Evolutionary conservation across 2,113 vertebrate species (phyloP).

Genomic region (Albula glossodonta): DNA sequence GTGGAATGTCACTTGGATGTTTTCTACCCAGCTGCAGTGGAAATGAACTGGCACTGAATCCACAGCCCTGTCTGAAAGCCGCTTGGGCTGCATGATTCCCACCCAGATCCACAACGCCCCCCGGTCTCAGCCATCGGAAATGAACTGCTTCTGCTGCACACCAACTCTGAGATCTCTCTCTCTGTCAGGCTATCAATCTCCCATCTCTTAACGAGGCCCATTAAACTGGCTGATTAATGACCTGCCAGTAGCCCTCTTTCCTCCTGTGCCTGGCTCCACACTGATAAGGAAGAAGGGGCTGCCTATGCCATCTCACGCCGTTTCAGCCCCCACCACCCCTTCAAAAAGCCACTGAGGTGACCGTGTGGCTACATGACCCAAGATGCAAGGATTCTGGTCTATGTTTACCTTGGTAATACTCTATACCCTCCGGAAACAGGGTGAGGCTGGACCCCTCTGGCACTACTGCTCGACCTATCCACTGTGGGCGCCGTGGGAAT

Average conservation of each 20-base stretch:
- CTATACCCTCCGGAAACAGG: too few relatives aligned
- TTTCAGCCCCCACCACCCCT: not conserved
- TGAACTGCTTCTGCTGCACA: not conserved
- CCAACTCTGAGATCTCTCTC: not conserved
- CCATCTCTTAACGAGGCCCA: constrained; percentile 15
- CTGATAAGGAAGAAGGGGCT: constrained; percentile 25
- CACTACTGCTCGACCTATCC: not conserved
- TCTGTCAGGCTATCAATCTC: not conserved
- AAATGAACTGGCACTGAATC: too few relatives aligned
- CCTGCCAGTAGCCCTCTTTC: constrained; percentile 19
- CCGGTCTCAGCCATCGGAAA: too few relatives aligned
- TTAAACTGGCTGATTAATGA: constrained; percentile 13
- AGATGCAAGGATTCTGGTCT: too few relatives aligned
- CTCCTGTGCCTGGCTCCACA: constrained; percentile 25
- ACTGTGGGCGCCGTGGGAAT: too few relatives aligned
- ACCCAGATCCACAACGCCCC: not conserved
- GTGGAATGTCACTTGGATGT: too few relatives aligned
- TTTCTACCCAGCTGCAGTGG: too few relatives aligned
- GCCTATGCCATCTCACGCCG: not conserved
- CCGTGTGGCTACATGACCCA: not conserved
- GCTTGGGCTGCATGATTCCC: not conserved
- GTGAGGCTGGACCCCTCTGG: too few relatives aligned
- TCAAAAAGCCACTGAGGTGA: not conserved
- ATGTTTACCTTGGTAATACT: too few relatives aligned
- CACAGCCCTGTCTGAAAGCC: not conserved